Evolutionary conservation across 2,888 invertebrate genomes (phyloP), one percentile per base, ranked within the genome.

Genomic region (Sympetrum striolatum): DNA sequence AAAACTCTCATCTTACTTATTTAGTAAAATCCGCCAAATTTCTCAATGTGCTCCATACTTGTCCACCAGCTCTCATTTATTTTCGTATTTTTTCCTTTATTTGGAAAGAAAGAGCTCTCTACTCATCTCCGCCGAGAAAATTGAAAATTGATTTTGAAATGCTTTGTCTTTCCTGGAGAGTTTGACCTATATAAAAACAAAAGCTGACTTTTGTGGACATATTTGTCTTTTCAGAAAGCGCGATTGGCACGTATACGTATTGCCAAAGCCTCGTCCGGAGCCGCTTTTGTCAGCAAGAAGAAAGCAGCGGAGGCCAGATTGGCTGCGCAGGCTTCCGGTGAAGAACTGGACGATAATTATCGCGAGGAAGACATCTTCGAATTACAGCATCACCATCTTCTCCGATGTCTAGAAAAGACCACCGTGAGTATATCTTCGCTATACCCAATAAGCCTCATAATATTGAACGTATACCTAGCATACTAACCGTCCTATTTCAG

Each of bases 231-330:
- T 81, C 96, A 99, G 99, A 99, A 99, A 98, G 99, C 99, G 53
- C 97, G 99, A 91, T 95, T 99, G 94, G 99, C 99, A 60, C 97
- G 99, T 91, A 99, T 99, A 93, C 97, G 99, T 91, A 99, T 99
- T 94, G 99, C 99, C 90, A 99, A 99, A 94, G 99, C 99, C 90
- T 99, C 99, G 3, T 99, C 98, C 31, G 99, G 99, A 6, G 99
- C 99, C 6, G 99, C 99, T 3, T 99, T 99, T 94, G 98, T 99
- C 92, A 98, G 96, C 93, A 99, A 99, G 95, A 99, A 99, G 96
- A 99, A 99, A 94, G 99, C 99, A 0, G 98, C 98, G 2, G 99
- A 99, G 93, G 99, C 98, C 0, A 95, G 99, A 82, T 95, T 99
- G 93, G 98, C 98, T 90, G 98, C 98, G 90, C 97, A 98, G 94